A percentile compares a stretch with the other conserved stretches of the same genome.
phyloP scores from a whole-genome alignment of 2,888 invertebrate species.

The Tiliacea citrago region DNA sequence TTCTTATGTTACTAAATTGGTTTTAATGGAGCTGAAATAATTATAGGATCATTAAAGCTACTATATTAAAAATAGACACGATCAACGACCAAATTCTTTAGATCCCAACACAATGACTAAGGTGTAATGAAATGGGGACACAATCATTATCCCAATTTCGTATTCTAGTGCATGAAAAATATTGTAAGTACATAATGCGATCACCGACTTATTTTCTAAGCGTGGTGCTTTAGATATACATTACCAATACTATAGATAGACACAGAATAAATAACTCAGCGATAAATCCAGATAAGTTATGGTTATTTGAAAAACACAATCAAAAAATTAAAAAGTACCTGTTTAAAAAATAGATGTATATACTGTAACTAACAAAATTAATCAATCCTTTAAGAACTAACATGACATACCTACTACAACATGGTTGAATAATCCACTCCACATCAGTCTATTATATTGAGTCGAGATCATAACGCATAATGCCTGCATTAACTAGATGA shows the following conservation, averaged over 20 bases:
- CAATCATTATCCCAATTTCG: no score
- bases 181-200: not conserved
- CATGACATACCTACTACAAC: not conserved
- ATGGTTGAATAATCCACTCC: constrained; percentile 18
- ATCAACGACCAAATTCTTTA: not conserved
- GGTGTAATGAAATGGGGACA: not conserved
- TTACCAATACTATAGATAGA: not conserved
- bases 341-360: not conserved
- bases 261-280: not conserved
- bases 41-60: constrained; percentile 10
- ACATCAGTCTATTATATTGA: constrained; percentile 19
- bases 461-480: constrained; percentile 26
- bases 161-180: not conserved
- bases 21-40: constrained; percentile 22
- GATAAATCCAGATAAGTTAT: not conserved
- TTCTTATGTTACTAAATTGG: constrained; percentile 34
- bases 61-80: not conserved
- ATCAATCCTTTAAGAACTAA: not conserved
- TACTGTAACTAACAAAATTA: not conserved
- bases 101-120: not conserved
- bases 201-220: not conserved
- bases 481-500: constrained; percentile 46
- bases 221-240: not conserved
- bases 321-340: not conserved
- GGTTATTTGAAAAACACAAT: not conserved